phyloP scores from a whole-genome alignment of 2,888 invertebrate species.

The Pammene aurita region DNA sequence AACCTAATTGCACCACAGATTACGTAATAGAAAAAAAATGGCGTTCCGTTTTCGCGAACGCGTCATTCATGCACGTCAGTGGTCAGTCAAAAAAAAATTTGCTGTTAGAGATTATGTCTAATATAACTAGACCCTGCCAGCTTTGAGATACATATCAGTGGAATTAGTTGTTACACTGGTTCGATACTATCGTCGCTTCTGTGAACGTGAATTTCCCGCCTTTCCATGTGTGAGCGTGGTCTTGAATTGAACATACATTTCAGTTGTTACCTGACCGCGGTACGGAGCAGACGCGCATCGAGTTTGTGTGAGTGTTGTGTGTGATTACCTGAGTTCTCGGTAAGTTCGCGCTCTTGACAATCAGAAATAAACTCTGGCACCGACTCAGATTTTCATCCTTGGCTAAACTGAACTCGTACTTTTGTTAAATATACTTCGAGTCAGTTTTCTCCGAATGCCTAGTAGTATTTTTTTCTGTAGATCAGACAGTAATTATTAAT shows the following conservation, averaged over 20 bases:
- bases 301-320: constrained; percentile 59
- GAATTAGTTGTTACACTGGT: not conserved
- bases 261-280: constrained; percentile 66
- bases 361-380: constrained; percentile 77
- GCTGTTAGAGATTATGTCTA: not conserved
- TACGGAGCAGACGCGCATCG: constrained; percentile 53
- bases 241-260: constrained; percentile 53
- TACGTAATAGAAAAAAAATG: constrained; percentile 29
- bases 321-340: constrained; percentile 63
- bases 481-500: not conserved
- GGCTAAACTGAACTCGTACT: constrained; percentile 47
- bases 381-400: constrained; percentile 63
- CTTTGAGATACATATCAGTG: not conserved
- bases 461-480: not conserved
- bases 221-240: not conserved
- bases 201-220: not conserved
- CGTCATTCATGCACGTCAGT: constrained; percentile 24
- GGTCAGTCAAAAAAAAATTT: not conserved
- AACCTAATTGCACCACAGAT: constrained; percentile 20
- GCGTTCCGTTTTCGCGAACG: constrained; percentile 35
- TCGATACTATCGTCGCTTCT: not conserved
- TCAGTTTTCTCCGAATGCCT: not conserved
- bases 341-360: constrained; percentile 64
- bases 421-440: constrained; percentile 4
- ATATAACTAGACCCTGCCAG: not conserved